phyloP scores from a whole-genome alignment of 2,888 invertebrate genomes.

The Dasypogon diadema region DNA sequence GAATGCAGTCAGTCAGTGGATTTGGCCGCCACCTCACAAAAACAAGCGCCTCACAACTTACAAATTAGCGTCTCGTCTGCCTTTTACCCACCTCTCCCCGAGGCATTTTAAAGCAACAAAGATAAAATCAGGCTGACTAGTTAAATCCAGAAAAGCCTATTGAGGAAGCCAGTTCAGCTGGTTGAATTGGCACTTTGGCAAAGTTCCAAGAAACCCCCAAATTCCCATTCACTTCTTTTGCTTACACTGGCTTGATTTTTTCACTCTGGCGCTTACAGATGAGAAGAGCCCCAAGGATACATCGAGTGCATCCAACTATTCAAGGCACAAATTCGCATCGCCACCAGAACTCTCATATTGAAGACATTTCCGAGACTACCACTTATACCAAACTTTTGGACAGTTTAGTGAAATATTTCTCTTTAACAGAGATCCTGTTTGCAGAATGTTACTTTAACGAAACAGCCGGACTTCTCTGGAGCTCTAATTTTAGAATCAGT shows the following conservation, averaged over 20 bases:
- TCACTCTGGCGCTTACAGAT: conserved; percentile 22
- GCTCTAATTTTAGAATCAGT: conserved; percentile 1
- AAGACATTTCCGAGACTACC: background rate
- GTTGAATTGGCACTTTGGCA: conserved; percentile 36
- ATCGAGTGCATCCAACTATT: background rate
- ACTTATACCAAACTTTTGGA: background rate
- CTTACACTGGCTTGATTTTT: background rate
- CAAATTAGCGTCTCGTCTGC: conserved; percentile 8
- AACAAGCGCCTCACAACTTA: conserved; percentile 5
- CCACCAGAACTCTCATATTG: background rate
- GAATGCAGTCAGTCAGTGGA: background rate
- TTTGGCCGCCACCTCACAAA: background rate
- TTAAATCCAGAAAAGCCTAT: conserved; percentile 35
- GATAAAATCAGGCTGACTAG: conserved; percentile 20
- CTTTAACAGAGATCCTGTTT: too few relatives aligned
- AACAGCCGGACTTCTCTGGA: too few relatives aligned
- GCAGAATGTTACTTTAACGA: too few relatives aligned
- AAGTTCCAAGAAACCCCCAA: conserved; percentile 21
- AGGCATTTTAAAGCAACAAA: background rate
- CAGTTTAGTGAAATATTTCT: too few relatives aligned
- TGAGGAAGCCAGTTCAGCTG: conserved; percentile 18
- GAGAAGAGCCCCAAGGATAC: background rate
- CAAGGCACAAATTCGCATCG: background rate
- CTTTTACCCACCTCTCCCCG: background rate
- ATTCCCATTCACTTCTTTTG: conserved; percentile 15